phyloP scores from a whole-genome alignment of 2,888 invertebrate species.

The Eucera pruinosa region DNA sequence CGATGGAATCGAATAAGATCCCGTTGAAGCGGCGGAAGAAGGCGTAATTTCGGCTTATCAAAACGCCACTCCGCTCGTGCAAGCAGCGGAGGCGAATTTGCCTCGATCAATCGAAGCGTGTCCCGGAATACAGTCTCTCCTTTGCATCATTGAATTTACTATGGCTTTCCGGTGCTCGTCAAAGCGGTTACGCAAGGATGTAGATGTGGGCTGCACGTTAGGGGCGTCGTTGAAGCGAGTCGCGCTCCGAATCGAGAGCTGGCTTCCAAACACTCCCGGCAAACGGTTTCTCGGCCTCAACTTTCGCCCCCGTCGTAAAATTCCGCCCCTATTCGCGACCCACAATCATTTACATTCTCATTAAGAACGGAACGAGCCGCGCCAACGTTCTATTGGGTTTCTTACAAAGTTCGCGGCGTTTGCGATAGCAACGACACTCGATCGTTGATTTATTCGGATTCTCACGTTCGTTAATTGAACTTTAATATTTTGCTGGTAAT shows the following conservation, averaged over 20 bases:
- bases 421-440: too few species aligned
- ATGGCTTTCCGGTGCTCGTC: slow-evolving; percentile 11
- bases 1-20: slow-evolving; percentile 11
- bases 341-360: slow-evolving; percentile 16
- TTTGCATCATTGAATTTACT: background rate
- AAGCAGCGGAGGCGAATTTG: too few species aligned
- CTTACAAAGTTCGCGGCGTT: too few species aligned
- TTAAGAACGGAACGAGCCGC: slow-evolving; percentile 5
- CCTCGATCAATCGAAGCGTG: too few species aligned
- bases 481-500: too few species aligned
- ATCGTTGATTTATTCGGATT: too few species aligned
- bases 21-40: slow-evolving; percentile 2
- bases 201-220: background rate
- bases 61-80: background rate
- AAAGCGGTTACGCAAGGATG: slow-evolving; percentile 13
- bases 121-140: background rate
- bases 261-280: too few species aligned
- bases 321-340: background rate
- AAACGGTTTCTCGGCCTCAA: background rate
- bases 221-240: background rate
- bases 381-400: too few species aligned
- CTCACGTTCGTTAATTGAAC: too few species aligned
- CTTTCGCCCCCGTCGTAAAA: slow-evolving; percentile 4
- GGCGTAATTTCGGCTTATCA: slow-evolving; percentile 26
- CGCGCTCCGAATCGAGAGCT: background rate